A percentile compares a stretch with the other conserved stretches of the same genome.
phyloP scores from a whole-genome alignment of 2,888 invertebrate genomes.

The Apotomis turbidana region DNA sequence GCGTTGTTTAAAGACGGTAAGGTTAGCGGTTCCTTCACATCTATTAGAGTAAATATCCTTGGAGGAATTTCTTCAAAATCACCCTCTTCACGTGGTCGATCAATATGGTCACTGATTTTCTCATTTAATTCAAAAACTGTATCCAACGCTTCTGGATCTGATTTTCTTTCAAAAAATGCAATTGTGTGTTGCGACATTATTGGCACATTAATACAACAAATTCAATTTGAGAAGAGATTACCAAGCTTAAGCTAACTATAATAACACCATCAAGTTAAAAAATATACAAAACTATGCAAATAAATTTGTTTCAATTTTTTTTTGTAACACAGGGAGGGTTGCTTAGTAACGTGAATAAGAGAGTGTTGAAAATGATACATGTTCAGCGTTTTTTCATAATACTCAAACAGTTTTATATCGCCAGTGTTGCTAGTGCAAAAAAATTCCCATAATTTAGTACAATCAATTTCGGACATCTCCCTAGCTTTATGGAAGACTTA shows the following conservation, averaged over 20 bases:
- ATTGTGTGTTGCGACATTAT: conserved; percentile 21
- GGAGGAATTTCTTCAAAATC: conserved; percentile 68
- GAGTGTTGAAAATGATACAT: background rate
- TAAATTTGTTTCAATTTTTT: no score
- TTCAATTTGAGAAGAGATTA: background rate
- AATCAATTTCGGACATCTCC: background rate
- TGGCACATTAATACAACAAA: background rate
- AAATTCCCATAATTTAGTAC: background rate
- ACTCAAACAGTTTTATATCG: conserved; percentile 1
- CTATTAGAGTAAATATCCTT: conserved; percentile 67
- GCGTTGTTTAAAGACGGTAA: conserved; percentile 83
- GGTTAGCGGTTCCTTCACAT: conserved; percentile 71
- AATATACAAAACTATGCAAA: conserved; percentile 20
- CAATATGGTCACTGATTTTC: conserved; percentile 63
- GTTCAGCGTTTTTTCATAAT: conserved; percentile 5
- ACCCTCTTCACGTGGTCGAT: conserved; percentile 62
- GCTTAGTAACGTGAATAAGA: conserved; percentile 24
- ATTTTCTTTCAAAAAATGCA: conserved; percentile 55
- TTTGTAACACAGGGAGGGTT: background rate
- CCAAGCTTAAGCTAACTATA: background rate
- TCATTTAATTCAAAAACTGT: conserved; percentile 76
- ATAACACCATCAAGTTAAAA: background rate
- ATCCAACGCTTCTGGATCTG: conserved; percentile 61
- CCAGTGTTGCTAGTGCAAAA: background rate
- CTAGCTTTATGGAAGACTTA: background rate